Conservation (phyloP, 2,888 invertebrate genomes). For the Petrolisthes cinctipes region DNA sequence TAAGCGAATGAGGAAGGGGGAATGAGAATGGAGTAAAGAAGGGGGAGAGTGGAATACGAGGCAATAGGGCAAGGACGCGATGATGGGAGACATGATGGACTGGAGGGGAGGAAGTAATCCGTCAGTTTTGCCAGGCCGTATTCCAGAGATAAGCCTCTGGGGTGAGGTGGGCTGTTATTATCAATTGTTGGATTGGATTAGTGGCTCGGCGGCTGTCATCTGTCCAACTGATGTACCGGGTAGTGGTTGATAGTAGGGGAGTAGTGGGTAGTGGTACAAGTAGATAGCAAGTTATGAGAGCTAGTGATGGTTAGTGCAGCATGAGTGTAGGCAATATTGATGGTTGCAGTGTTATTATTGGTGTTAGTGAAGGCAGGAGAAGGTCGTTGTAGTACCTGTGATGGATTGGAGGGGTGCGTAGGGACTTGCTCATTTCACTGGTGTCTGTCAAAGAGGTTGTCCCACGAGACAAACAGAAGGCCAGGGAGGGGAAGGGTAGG, state of each 20-base stretch:
- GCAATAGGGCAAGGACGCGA: not conserved
- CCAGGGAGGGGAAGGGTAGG: no score
- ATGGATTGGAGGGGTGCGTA: no score
- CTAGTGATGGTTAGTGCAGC: no score
- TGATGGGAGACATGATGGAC: conserved; percentile 11
- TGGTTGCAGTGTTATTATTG: not conserved
- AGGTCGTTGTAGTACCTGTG: not conserved
- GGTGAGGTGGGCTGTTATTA: conserved; percentile 48
- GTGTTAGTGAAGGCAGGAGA: not conserved
- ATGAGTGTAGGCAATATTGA: no score
- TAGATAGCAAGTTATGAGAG: not conserved
- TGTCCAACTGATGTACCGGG: conserved; percentile 22
- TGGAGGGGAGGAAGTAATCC: conserved; percentile 38
- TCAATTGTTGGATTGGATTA: conserved; percentile 60
- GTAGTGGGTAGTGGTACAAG: not conserved
- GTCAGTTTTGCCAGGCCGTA: conserved; percentile 50
- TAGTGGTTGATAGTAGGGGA: conserved; percentile 29
- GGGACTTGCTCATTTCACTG: no score
- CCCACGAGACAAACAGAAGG: no score
- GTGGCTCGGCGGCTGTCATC: conserved; percentile 48
- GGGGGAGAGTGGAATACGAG: not conserved
- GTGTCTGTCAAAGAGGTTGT: no score
- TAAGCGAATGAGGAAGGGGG: not conserved
- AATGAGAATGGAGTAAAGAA: conserved; percentile 11
- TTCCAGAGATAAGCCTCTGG: conserved; percentile 38